Evolutionary conservation across 2,888 invertebrate species (phyloP), one percentile per base, ranked within the genome.

Genomic region (Pandemis cinnamomeana): DNA sequence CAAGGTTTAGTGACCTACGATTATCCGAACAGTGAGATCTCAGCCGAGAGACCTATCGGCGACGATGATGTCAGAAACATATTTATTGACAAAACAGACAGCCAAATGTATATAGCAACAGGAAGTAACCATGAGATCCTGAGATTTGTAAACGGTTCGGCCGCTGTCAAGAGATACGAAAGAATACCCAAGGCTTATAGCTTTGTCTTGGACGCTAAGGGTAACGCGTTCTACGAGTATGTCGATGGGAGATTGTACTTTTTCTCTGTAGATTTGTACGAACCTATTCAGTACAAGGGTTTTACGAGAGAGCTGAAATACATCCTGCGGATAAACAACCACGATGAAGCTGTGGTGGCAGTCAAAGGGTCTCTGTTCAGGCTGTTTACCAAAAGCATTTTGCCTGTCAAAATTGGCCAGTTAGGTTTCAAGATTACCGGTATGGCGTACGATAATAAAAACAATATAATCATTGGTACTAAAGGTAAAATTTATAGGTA

Each of bases 401-500:
- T 94, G 76, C 94, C 94, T 0, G 80, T 82, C 0, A 94, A 92
- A 80, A 88, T 93, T 46, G 92, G 88, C 2, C 89, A 92, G 46
- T 77, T 93, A 0, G 92, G 91, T 0, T 93, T 88, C 64, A 93
- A 91, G 83, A 93, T 94, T 0, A 93, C 94, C 0, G 93, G 90
- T 0, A 81, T 94, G 81, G 85, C 88, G 0, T 94, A 90, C 73
- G 93, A 93, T 78, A 77, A 81, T 53, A 92, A 87, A 72, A 92
- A 91, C 77, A 92, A 92, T 78, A 90, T 94, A 7, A 76, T 93
- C 0, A 83, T 94, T 11, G 93, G 93, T 0, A 93, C 93, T 2
- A 93, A 92, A 84, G 93, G 93, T 0, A 94, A 93, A 80, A 90
- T 94, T 7, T 94, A 93, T 68, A 89, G 89, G 77, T 94, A 90